A percentile compares a stretch with the other conserved stretches of the same genome.
These are phyloP conservation scores for Chromoteleia sp. DNA, from an alignment of 2,888 invertebrate species.

Conservation along the genomic window DNA sequence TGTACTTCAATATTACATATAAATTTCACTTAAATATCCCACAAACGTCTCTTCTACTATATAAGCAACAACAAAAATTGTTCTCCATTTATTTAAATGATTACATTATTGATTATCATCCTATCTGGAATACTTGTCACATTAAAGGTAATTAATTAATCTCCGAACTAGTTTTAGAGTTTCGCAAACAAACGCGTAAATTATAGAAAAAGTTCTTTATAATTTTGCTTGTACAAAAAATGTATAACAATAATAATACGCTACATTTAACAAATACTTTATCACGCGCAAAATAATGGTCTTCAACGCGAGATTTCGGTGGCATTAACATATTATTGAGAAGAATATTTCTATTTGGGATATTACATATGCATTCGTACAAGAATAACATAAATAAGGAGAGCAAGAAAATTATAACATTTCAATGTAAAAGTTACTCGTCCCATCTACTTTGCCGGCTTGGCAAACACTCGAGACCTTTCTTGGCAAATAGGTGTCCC, in stretches of 20 bases:
- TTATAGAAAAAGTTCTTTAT: not conserved
- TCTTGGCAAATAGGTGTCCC: conserved; percentile 70
- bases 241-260: conserved; percentile 15
- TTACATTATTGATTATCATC: no score
- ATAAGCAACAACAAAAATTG: no score
- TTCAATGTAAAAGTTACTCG: conserved; percentile 68
- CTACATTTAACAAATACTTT: conserved; percentile 10
- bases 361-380: conserved; percentile 18
- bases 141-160: no score
- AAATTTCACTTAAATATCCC: no score
- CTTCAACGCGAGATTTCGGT: conserved; percentile 9
- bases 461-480: conserved; percentile 70
- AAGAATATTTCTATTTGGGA: conserved; percentile 25
- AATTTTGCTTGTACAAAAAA: not conserved
- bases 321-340: conserved; percentile 23
- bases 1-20: no score
- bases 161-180: not conserved
- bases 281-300: conserved; percentile 14
- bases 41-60: no score
- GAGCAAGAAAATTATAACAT: conserved; percentile 68
- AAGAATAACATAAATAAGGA: conserved; percentile 60
- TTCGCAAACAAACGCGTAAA: not conserved
- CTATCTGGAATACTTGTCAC: no score
- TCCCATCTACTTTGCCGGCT: conserved; percentile 64
- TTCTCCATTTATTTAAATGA: no score